Base-by-base conservation (phyloP, 1,140 invertebrate genomes). In the Zaprionus ghesquierei region DNA sequence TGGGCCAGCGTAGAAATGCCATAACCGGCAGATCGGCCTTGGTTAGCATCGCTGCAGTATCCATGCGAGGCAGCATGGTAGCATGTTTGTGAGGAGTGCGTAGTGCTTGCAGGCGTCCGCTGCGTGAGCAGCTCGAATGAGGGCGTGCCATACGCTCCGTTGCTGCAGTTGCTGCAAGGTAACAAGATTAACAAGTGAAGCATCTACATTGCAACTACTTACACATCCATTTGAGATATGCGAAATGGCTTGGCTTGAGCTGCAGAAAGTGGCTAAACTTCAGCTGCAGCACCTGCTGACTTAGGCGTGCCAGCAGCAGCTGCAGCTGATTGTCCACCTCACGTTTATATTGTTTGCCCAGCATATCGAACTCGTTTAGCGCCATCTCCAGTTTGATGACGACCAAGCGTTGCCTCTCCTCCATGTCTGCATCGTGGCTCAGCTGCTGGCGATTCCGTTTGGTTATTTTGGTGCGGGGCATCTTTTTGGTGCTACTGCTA, bases 1-100 rank as follows among this genome's bases (percentile, higher is more conserved):
- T 92, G 4, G 94, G 94, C 56, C 92, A 93, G 55, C 94, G 91
- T n/a, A 94, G 54, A 15, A 94, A 79, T 35, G 93, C 91, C 31
- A 76, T 15, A n/a, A 94, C 69, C 0, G 94, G 92, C 22, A 29
- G 5, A 6, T 70, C 60, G 62, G 6, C 54, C 62, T 75, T n/a
- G 27, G 58, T 13, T 33, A 68, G 6, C 9, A 12, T 4, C 8
- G 41, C n/a, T n/a, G n/a, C n/a, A n/a, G n/a, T n/a, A n/a, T n/a
- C n/a, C n/a, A n/a, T n/a, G n/a, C 68, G 59, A 3, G 41, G 5
- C 6, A 23, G 2, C n/a, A 9, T 23, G 38, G 3, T 22, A 1
- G 0, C 12, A 18, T 29, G 27, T 8, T 27, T 73, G n/a, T n/a
- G 50, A 0, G 72, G 66, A n/a, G 75, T 77, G 4, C 68, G 74